phyloP scores from a whole-genome alignment of 53 echinoderm and acorn worm species.

The Hippasteria phrygiana region DNA sequence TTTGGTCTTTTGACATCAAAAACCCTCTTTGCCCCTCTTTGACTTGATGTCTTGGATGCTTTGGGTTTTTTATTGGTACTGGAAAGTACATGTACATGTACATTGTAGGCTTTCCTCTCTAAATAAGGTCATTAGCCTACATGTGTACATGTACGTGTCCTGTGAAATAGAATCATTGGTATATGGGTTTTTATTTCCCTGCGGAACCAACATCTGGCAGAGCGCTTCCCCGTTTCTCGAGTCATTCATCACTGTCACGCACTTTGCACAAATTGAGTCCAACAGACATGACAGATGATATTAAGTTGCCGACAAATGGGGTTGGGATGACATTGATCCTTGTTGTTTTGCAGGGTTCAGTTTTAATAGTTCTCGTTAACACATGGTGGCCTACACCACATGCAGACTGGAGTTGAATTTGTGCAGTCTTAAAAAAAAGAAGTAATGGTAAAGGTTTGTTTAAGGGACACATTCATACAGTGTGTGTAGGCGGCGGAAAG shows the following conservation, averaged over 20 bases:
- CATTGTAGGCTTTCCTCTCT: no score
- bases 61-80: no score
- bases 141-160: background rate
- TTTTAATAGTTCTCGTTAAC: background rate
- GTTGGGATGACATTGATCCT: background rate
- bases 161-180: no score
- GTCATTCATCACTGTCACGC: conserved; percentile 38
- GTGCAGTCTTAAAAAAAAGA: no score
- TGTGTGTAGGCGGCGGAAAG: no score
- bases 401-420: no score
- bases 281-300: conserved; percentile 25
- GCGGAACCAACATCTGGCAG: background rate
- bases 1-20: no score
- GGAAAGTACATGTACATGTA: background rate
- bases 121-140: background rate
- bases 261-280: conserved; percentile 25
- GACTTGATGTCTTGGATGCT: no score
- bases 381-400: no score
- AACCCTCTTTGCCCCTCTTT: no score
- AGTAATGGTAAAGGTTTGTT: no score
- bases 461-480: no score
- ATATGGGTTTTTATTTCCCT: conserved; percentile 14
- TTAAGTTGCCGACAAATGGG: conserved; percentile 39
- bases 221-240: background rate
- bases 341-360: background rate